phyloP scores from a whole-genome alignment of 2,797 vertebrate genomes.

The Pristis pectinata region DNA sequence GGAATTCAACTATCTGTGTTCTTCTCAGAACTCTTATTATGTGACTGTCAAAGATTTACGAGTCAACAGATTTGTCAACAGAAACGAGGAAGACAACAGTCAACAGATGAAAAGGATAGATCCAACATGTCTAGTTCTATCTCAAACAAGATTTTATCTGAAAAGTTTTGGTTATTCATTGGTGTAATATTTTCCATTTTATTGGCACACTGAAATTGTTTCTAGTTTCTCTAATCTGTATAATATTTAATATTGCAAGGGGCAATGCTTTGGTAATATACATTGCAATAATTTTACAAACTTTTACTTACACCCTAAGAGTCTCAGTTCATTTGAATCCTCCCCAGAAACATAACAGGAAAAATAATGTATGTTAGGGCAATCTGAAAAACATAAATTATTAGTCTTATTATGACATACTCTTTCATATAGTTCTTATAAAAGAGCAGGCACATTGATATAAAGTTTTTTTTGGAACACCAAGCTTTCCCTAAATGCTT shows the following conservation, averaged over 20 bases:
- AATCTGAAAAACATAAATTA: neutral
- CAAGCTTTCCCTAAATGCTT: neutral
- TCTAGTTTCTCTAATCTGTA: too few relatives aligned
- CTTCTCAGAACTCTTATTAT: too few relatives aligned
- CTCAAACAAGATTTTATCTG: too few relatives aligned
- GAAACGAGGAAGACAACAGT: too few relatives aligned
- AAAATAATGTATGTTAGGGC: neutral
- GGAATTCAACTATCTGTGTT: too few relatives aligned
- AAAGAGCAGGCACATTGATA: neutral
- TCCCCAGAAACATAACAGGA: neutral
- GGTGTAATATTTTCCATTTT: neutral
- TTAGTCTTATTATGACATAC: neutral
- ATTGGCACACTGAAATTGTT: neutral
- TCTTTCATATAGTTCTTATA: neutral
- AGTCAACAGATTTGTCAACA: too few relatives aligned
- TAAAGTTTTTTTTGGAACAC: neutral
- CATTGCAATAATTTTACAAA: neutral
- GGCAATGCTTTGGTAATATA: neutral
- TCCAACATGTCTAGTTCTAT: too few relatives aligned
- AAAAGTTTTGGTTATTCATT: neutral
- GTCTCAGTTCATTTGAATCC: neutral
- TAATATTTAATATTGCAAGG: neutral
- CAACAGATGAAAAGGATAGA: too few relatives aligned
- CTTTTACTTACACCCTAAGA: too few relatives aligned
- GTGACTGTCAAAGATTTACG: too few relatives aligned